Evolutionary conservation across 2,113 vertebrate species (phyloP).

Genomic region (Corydoras sp.): DNA sequence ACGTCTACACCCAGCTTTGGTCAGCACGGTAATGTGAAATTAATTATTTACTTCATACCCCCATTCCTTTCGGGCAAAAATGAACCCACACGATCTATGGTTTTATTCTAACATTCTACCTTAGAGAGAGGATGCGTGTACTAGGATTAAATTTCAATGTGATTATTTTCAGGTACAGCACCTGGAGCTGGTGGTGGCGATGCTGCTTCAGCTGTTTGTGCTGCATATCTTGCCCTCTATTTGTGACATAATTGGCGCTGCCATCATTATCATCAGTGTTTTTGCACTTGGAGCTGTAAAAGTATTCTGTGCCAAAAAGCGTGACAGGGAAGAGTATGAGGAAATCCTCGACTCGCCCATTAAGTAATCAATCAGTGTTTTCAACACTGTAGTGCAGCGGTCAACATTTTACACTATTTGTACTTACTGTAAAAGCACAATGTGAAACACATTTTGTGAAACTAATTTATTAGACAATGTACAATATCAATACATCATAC

Average conservation of each 20-base stretch:
- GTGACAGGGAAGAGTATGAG: slow-evolving; percentile 78
- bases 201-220: slow-evolving; percentile 88
- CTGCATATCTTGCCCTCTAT: slow-evolving; percentile 81
- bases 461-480: too few species aligned
- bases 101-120: too few species aligned
- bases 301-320: slow-evolving; percentile 75
- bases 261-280: slow-evolving; percentile 87
- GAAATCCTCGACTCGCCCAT: slow-evolving; percentile 91
- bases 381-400: background rate
- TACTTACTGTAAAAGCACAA: too few species aligned
- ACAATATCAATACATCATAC: too few species aligned
- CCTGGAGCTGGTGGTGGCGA: slow-evolving; percentile 89
- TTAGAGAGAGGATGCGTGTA: too few species aligned
- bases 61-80: too few species aligned
- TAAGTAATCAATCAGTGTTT: slow-evolving; percentile 63
- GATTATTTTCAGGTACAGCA: slow-evolving; percentile 72
- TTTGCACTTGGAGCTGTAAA: slow-evolving; percentile 85
- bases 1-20: slow-evolving; percentile 92
- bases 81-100: too few species aligned
- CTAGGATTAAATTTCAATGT: background rate
- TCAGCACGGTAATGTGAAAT: slow-evolving; percentile 71
- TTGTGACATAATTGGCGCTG: slow-evolving; percentile 81
- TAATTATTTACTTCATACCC: too few species aligned
- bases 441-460: too few species aligned
- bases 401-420: background rate